Evolutionary conservation across 2,888 invertebrate genomes (phyloP), one percentile per base, ranked within the genome.

Genomic region (Amphipoea oculea): DNA sequence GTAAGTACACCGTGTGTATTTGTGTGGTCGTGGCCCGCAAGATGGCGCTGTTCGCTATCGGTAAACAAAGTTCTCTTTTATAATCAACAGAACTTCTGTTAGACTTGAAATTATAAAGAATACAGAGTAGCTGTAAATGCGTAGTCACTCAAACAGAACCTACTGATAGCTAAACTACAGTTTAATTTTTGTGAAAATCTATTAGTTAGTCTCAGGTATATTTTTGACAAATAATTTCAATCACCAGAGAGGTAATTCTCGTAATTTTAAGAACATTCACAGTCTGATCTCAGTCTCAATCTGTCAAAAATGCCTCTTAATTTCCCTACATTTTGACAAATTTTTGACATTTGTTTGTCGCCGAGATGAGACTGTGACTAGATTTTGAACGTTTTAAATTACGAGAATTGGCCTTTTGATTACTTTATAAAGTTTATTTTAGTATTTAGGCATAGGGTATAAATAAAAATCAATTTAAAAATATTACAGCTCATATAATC

Each of bases 401-500:
- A 29, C 29, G 29, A 29, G 29, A 29, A 29, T 29, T 29, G 29
- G 29, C 29, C 29, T 29, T 29, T 1, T 29, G 29, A 67, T 65
- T 67, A 78, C 17, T 86, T 83, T 51, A 72, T 83, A 36, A 74
- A 69, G 63, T 84, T 86, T 86, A 86, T 86, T 86, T 70, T 75
- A 57, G 79, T 73, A 63, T 84, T 79, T 67, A 76, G 72, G 84
- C 74, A 71, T 76, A 70, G 74, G 86, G 78, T 72, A 63, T 75
- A 91, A 94, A 93, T 94, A 93, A 96, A 95, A 94, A 84, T 83
- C 91, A 82, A 20, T 82, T 92, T 93, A 93, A 94, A 96, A 97
- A 96, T 96, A 96, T 96, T 97, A 96, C 96, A 96, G 96, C 95
- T 96, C 96, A 96, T 97, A 95, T 96, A 96, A 95, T 96, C 95